These are phyloP conservation scores for Lepidiolamprologus cunningtoni DNA, from an alignment of 2,113 vertebrate genomes.

Conservation along the genomic window DNA sequence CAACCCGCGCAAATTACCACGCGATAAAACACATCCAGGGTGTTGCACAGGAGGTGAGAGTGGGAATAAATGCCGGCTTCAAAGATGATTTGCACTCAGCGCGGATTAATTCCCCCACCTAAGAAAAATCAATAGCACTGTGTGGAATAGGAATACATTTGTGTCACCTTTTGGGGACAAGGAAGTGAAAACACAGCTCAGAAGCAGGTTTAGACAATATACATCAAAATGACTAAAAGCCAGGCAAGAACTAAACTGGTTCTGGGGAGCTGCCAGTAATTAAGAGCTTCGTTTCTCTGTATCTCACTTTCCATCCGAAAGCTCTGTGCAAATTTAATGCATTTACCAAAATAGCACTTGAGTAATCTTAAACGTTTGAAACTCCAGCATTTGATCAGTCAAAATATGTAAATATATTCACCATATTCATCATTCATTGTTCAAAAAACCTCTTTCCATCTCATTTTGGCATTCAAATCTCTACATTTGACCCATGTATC, in stretches of 20 bases:
- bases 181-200: constrained; percentile 8
- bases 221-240: constrained; percentile 40
- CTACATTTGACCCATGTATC: background rate
- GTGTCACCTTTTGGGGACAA: constrained; percentile 38
- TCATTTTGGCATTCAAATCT: background rate
- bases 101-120: constrained; percentile 61
- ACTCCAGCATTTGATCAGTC: constrained; percentile 13
- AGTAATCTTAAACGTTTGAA: constrained; percentile 34
- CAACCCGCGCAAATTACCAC: constrained; percentile 57
- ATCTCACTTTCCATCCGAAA: background rate
- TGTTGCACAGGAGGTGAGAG: constrained; percentile 45
- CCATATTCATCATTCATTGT: constrained; percentile 20
- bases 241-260: background rate
- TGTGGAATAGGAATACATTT: constrained; percentile 63
- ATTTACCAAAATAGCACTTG: constrained; percentile 4
- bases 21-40: constrained; percentile 28
- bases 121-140: constrained; percentile 60
- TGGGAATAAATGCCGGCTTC: constrained; percentile 48
- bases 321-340: background rate
- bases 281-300: background rate
- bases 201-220: constrained; percentile 29
- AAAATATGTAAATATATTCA: constrained; percentile 55
- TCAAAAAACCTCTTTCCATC: background rate
- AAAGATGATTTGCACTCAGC: constrained; percentile 59
- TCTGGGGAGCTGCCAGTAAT: constrained; percentile 16